phyloP scores from a whole-genome alignment of 2,888 invertebrate genomes.

The Mythimna impura region DNA sequence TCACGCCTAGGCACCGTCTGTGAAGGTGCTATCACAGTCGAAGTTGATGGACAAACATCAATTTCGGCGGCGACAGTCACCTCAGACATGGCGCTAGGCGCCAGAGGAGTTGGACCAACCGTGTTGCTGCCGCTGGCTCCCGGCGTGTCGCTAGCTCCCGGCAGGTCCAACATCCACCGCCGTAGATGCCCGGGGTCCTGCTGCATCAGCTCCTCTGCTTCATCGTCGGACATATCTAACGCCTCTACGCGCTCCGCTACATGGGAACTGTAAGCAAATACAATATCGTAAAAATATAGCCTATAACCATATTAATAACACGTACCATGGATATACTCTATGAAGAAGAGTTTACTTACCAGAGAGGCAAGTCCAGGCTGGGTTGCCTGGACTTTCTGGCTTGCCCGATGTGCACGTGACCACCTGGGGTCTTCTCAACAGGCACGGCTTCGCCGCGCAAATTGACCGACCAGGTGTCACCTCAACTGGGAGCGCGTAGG shows the following conservation, averaged over 20 bases:
- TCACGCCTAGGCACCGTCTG: not conserved
- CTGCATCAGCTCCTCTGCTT: not conserved
- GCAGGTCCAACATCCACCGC: no score
- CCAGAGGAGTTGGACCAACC: no score
- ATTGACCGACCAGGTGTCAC: not conserved
- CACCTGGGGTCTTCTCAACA: not conserved
- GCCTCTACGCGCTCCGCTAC: constrained; percentile 1
- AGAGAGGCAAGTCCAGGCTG: not conserved
- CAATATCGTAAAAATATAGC: not conserved
- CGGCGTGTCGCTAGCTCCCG: not conserved
- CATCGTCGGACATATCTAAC: not conserved
- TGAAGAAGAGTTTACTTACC: constrained; percentile 1
- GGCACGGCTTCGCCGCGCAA: not conserved
- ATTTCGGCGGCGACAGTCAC: not conserved
- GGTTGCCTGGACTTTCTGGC: not conserved
- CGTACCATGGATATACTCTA: not conserved
- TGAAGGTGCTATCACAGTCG: not conserved
- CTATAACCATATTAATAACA: no score
- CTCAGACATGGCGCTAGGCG: not conserved
- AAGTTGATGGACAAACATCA: no score
- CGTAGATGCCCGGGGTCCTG: no score
- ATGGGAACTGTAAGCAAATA: not conserved
- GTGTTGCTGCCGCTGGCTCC: not conserved
- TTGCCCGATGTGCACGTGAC: not conserved
- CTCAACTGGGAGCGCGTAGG: not conserved